Conservation (phyloP, 1,140 invertebrate species). For the Dendroctonus ponderosae region DNA sequence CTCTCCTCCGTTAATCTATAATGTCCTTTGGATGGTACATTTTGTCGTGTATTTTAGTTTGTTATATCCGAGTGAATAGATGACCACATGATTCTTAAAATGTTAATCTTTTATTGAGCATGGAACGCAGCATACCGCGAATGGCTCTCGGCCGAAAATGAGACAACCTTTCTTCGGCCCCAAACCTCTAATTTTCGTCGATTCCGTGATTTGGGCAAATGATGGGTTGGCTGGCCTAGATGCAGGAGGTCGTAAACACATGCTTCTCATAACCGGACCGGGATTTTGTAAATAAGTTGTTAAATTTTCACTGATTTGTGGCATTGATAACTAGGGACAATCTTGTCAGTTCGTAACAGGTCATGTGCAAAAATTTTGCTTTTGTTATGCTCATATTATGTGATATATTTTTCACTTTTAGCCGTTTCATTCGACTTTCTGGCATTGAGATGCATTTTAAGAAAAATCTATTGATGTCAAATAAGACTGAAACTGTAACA, state of each 20-base stretch:
- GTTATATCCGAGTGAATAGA: too few relatives aligned
- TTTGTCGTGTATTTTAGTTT: too few relatives aligned
- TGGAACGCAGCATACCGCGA: constrained; percentile 7
- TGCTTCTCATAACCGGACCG: constrained; percentile 16
- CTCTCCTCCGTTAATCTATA: too few relatives aligned
- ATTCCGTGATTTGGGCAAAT: constrained; percentile 40
- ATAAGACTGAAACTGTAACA: too few relatives aligned
- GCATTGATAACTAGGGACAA: not conserved
- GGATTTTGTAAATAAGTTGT: constrained; percentile 15
- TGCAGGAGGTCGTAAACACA: constrained; percentile 16
- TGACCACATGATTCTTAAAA: not conserved
- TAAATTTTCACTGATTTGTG: not conserved
- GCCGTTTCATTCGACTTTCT: too few relatives aligned
- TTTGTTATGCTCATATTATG: too few relatives aligned
- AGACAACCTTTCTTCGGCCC: constrained; percentile 17
- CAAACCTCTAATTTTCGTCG: constrained; percentile 39
- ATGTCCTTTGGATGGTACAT: too few relatives aligned
- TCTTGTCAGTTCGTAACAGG: too few relatives aligned
- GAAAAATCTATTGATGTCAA: too few relatives aligned
- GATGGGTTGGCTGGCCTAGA: constrained; percentile 36
- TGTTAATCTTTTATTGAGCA: not conserved
- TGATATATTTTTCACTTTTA: too few relatives aligned
- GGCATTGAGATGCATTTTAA: too few relatives aligned
- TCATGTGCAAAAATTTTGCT: too few relatives aligned
- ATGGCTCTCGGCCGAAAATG: constrained; percentile 19